Conservation (phyloP, 2,113 vertebrate species). For the Cyanoderma ruficeps region DNA sequence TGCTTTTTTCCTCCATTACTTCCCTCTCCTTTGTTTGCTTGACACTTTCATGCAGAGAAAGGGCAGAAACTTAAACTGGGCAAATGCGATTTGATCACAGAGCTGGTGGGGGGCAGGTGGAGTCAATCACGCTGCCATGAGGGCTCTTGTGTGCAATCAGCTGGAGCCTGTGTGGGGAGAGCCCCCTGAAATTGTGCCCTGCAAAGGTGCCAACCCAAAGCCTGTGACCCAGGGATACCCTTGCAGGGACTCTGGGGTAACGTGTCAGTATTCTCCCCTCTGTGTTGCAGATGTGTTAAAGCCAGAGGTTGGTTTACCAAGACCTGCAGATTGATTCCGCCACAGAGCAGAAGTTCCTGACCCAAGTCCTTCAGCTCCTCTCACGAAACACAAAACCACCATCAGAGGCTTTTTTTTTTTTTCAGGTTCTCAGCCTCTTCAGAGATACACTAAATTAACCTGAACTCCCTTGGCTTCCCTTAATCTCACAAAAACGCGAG, state of each 20-base stretch:
- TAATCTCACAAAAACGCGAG: neutral
- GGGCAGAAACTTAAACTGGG: conserved; percentile 15
- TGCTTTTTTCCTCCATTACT: neutral
- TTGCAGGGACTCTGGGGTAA: rapidly evolving
- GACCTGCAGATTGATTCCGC: neutral
- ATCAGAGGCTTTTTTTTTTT: neutral
- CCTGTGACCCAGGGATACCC: neutral
- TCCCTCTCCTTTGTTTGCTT: conserved; percentile 31
- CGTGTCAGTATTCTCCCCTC: neutral
- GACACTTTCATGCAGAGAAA: conserved; percentile 11
- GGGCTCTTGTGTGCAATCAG: neutral
- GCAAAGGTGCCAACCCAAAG: neutral
- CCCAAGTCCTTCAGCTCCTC: neutral
- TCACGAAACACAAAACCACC: neutral
- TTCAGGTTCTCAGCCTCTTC: neutral
- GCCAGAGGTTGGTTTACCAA: neutral
- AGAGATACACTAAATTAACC: conserved; percentile 17
- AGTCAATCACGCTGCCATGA: neutral
- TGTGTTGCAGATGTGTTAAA: neutral
- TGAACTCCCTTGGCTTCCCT: conserved; percentile 10
- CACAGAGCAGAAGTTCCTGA: neutral
- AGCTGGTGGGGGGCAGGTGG: conserved; percentile 33
- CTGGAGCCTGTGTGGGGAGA: neutral
- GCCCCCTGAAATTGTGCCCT: neutral
- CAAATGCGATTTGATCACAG: conserved; percentile 36